Evolutionary conservation across 2,113 vertebrate species (phyloP).

Genomic region (Hypocryptadius cinnamomeus): DNA sequence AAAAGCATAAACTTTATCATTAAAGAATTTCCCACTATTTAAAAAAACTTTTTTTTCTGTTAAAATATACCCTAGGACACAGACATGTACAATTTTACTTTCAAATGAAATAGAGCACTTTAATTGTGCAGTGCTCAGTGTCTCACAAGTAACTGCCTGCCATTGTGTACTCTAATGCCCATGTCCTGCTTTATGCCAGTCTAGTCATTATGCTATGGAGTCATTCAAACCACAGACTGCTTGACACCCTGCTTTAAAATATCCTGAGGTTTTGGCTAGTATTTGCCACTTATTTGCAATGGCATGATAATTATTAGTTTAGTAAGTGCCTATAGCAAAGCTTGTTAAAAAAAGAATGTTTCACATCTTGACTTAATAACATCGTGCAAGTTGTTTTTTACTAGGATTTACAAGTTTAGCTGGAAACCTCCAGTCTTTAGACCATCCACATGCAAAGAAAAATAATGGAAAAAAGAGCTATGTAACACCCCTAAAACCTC

Average conservation of each 20-base stretch:
- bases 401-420: slow-evolving; percentile 33
- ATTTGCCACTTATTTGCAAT: background rate
- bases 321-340: background rate
- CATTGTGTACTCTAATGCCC: background rate
- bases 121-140: background rate
- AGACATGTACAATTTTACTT: background rate
- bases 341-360: background rate
- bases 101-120: background rate
- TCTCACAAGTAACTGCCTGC: background rate
- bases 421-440: slow-evolving; percentile 47
- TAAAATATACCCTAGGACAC: background rate
- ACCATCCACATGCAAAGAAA: slow-evolving; percentile 45
- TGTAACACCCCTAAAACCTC: background rate
- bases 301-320: background rate
- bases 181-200: background rate
- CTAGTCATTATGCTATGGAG: background rate
- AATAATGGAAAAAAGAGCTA: slow-evolving; percentile 33
- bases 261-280: background rate
- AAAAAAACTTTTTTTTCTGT: background rate
- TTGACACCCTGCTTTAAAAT: background rate
- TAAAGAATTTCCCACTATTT: background rate
- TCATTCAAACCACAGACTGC: background rate
- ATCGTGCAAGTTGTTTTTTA: slow-evolving; percentile 4
- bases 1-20: background rate
- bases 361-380: background rate